These are phyloP conservation scores for Hirundo rustica DNA, from an alignment of 2,797 vertebrate genomes.

Conservation along the genomic window DNA sequence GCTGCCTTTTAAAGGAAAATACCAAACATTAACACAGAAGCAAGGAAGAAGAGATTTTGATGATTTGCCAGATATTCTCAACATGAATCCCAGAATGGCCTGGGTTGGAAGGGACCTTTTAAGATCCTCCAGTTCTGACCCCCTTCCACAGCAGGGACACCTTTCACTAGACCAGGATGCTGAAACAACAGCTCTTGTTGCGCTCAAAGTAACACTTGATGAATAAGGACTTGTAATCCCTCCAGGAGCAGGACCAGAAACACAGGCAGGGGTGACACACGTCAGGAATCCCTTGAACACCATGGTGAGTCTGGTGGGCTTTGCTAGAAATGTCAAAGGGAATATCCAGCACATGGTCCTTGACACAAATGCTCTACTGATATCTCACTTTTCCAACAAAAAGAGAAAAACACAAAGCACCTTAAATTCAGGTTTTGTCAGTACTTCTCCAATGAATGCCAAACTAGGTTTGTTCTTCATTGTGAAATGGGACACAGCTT, in stretches of 20 bases:
- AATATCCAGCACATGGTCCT: neutral
- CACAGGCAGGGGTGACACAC: neutral
- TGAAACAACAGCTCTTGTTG: neutral
- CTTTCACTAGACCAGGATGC: neutral
- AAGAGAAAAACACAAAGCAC: neutral
- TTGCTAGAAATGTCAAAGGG: neutral
- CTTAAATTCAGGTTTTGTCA: neutral
- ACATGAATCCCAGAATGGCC: neutral
- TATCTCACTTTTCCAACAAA: neutral
- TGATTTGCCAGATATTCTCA: neutral
- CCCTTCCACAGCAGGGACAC: neutral
- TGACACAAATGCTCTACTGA: neutral
- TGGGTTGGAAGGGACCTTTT: neutral
- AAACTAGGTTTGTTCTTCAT: neutral
- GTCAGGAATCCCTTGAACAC: neutral
- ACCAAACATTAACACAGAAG: neutral
- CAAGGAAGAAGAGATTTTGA: neutral
- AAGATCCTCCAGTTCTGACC: neutral
- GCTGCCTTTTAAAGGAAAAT: neutral
- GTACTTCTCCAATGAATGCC: neutral
- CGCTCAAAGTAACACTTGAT: neutral
- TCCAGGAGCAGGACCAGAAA: neutral
- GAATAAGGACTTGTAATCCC: neutral
- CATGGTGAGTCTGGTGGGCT: neutral
- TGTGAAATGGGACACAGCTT: neutral